These are phyloP conservation scores for Psittacula cyanocephala DNA, from an alignment of 2,113 vertebrate species.

Conservation along the genomic window DNA sequence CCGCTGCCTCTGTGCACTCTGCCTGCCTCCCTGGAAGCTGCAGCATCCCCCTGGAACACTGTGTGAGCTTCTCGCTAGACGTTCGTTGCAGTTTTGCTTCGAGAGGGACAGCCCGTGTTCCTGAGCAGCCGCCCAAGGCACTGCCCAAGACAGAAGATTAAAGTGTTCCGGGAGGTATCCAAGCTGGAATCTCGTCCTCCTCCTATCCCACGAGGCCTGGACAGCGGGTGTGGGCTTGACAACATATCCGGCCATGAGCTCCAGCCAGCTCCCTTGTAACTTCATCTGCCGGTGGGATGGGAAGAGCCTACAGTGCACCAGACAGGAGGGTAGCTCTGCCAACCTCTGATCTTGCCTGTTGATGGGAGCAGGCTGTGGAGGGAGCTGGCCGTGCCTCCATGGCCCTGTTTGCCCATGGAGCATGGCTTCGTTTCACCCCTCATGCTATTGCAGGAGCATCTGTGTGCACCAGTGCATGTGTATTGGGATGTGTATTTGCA, in stretches of 20 bases:
- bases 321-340: neutral
- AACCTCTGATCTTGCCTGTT: constrained; percentile 16
- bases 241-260: neutral
- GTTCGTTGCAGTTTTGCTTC: neutral
- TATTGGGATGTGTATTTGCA: neutral
- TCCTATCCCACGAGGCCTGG: neutral
- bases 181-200: neutral
- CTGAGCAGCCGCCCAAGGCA: neutral
- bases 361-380: neutral
- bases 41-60: accelerated
- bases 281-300: neutral
- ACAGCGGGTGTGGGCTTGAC: neutral
- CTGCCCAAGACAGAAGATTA: neutral
- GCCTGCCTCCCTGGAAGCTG: neutral
- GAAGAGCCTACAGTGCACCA: neutral
- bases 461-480: neutral
- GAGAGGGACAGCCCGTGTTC: neutral
- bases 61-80: neutral
- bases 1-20: neutral
- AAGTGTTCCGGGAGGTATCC: constrained; percentile 12
- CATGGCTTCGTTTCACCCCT: accelerated
- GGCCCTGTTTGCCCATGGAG: neutral
- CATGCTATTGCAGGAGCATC: accelerated
- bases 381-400: neutral
- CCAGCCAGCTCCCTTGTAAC: neutral